Evolutionary conservation across 30 jellyfish, hydroid and myxozoan species (phyloP).

Genomic region (Pelagia noctiluca): DNA sequence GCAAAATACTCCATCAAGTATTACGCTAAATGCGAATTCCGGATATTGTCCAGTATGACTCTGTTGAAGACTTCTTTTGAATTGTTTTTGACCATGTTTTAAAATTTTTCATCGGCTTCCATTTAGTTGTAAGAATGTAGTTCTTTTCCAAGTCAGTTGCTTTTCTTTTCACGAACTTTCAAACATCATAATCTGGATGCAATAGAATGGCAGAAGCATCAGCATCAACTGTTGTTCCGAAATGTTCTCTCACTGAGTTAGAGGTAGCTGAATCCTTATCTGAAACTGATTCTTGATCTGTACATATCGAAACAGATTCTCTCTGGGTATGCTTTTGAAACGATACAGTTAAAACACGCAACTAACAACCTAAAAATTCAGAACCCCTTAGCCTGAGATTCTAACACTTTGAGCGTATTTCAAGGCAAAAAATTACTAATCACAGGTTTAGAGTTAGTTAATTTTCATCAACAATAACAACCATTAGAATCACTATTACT

Average conservation of each 20-base stretch:
- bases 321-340: not conserved
- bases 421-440: too few species aligned
- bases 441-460: too few species aligned
- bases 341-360: too few species aligned
- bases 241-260: not conserved
- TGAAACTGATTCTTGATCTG: not conserved
- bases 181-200: conserved; percentile 8
- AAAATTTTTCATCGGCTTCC: conserved; percentile 6
- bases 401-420: too few species aligned
- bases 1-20: conserved; percentile 17
- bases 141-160: conserved; percentile 14
- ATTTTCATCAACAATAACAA: too few species aligned
- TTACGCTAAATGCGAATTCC: conserved; percentile 10
- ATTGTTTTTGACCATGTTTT: conserved; percentile 13
- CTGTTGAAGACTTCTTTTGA: conserved; percentile 13
- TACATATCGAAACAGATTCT: not conserved
- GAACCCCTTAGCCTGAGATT: too few species aligned
- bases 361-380: too few species aligned
- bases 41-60: conserved; percentile 21
- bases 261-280: not conserved
- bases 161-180: not conserved
- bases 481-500: too few species aligned
- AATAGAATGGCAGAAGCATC: not conserved
- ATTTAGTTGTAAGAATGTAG: conserved; percentile 9
- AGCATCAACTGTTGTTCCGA: not conserved